These are phyloP conservation scores for Brachionus calyciflorus DNA, from an alignment of 1,140 invertebrate species.

Conservation along the genomic window DNA sequence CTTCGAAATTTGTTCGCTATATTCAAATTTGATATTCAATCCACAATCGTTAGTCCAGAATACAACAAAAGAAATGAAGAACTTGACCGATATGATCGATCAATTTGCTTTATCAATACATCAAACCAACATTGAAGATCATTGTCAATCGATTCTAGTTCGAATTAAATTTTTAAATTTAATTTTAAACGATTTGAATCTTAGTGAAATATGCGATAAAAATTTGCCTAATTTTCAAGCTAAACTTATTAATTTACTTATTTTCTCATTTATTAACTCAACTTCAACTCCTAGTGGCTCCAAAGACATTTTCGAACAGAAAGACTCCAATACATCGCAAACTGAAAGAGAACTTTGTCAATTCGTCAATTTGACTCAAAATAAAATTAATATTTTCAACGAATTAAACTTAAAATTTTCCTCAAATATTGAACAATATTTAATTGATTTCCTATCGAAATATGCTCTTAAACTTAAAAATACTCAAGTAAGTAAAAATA, in stretches of 20 bases:
- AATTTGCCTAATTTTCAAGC: constrained; percentile 6
- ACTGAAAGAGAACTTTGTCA: not conserved
- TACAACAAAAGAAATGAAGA: constrained; percentile 7
- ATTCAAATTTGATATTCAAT: constrained; percentile 15
- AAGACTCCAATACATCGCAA: not conserved
- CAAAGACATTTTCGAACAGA: constrained; percentile 23
- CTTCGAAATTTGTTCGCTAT: constrained; percentile 11
- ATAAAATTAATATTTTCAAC: constrained; percentile 20
- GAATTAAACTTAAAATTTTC: not conserved
- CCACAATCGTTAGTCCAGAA: not conserved
- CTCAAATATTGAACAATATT: constrained; percentile 21
- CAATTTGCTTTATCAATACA: constrained; percentile 2
- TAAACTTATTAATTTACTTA: constrained; percentile 16
- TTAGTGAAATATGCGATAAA: constrained; percentile 13
- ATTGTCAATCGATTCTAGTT: not conserved
- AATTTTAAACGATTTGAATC: not conserved
- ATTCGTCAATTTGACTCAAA: not conserved
- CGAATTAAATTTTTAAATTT: constrained; percentile 15
- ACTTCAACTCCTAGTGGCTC: not conserved
- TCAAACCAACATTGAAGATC: constrained; percentile 27
- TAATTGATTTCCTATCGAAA: constrained; percentile 30
- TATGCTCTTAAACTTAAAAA: not conserved
- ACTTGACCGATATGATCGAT: constrained; percentile 8
- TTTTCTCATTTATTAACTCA: constrained; percentile 14
- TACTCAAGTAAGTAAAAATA: not conserved